phyloP scores from a whole-genome alignment of 37 sponge, comb jelly and placozoan species.

The Cliona cf. orientalis region DNA sequence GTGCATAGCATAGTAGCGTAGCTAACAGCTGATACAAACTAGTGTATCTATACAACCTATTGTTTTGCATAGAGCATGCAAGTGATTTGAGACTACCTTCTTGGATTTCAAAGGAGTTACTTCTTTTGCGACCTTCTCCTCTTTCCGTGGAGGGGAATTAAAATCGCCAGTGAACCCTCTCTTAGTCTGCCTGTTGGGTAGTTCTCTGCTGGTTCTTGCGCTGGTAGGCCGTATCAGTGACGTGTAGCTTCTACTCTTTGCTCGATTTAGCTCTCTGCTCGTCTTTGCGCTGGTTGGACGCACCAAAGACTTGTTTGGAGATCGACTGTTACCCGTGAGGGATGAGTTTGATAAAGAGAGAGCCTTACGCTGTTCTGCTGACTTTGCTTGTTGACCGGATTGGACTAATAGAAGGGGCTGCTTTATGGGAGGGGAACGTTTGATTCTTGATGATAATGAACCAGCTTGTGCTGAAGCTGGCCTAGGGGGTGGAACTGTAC shows the following conservation, averaged over 20 bases:
- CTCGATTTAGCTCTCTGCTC: neutral
- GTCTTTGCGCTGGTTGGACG: neutral
- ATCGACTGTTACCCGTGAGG: neutral
- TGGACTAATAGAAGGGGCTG: neutral
- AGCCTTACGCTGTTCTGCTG: neutral
- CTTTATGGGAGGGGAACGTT: slow-evolving; percentile 16
- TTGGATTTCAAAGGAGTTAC: too few relatives aligned
- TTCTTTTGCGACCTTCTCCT: too few relatives aligned
- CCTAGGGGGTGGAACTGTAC: neutral
- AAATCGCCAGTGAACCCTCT: too few relatives aligned
- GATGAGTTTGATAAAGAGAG: neutral
- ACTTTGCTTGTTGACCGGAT: neutral
- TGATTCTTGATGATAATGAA: neutral
- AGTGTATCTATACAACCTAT: too few relatives aligned
- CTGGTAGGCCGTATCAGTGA: too few relatives aligned
- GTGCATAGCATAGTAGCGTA: too few relatives aligned
- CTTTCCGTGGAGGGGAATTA: too few relatives aligned
- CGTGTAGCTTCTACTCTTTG: neutral
- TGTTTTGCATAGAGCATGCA: too few relatives aligned
- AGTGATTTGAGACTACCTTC: too few relatives aligned
- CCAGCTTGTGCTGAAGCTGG: neutral
- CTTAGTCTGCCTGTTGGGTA: too few relatives aligned
- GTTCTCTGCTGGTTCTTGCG: too few relatives aligned
- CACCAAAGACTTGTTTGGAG: neutral
- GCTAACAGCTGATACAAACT: too few relatives aligned